A percentile compares a stretch with the other conserved stretches of the same genome.
Evolutionary conservation across 2,888 invertebrate species (phyloP).

Genomic region (Tethea ocularis): DNA sequence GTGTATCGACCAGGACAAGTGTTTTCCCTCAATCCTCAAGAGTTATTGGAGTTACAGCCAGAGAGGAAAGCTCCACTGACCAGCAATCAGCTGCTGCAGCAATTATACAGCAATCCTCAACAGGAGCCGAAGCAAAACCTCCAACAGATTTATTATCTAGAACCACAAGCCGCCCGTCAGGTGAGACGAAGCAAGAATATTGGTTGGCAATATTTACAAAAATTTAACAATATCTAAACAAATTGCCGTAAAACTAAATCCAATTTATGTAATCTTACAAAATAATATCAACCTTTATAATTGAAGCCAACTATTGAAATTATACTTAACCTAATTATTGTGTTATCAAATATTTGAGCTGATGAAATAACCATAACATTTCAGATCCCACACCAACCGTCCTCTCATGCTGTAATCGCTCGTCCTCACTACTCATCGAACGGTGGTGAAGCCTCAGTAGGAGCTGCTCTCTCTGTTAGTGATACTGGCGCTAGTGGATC

Average conservation of each 20-base stretch:
- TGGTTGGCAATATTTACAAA: not conserved
- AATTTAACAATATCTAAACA: too few species aligned
- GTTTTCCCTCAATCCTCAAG: conserved; percentile 70
- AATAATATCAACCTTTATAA: too few species aligned
- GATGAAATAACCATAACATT: conserved; percentile 15
- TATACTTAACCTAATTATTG: too few species aligned
- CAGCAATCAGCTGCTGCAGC: conserved; percentile 63
- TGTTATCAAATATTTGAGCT: too few species aligned
- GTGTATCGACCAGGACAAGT: conserved; percentile 78
- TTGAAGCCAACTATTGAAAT: too few species aligned
- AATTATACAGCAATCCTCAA: conserved; percentile 62
- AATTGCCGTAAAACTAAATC: too few species aligned
- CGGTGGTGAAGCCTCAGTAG: conserved; percentile 77
- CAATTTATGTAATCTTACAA: too few species aligned
- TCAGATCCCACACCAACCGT: conserved; percentile 69
- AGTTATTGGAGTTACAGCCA: conserved; percentile 71
- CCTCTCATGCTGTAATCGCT: conserved; percentile 69
- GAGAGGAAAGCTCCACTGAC: conserved; percentile 68
- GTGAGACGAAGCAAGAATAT: conserved; percentile 27
- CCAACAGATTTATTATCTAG: conserved; percentile 70
- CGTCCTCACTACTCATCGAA: conserved; percentile 70
- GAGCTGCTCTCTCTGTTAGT: conserved; percentile 74
- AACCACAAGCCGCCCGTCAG: conserved; percentile 68
- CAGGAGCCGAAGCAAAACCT: conserved; percentile 67
- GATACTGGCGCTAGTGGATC: conserved; percentile 57